These are phyloP conservation scores for Hydrotaea cyrtoneurina DNA, from an alignment of 2,888 invertebrate genomes.

Conservation along the genomic window DNA sequence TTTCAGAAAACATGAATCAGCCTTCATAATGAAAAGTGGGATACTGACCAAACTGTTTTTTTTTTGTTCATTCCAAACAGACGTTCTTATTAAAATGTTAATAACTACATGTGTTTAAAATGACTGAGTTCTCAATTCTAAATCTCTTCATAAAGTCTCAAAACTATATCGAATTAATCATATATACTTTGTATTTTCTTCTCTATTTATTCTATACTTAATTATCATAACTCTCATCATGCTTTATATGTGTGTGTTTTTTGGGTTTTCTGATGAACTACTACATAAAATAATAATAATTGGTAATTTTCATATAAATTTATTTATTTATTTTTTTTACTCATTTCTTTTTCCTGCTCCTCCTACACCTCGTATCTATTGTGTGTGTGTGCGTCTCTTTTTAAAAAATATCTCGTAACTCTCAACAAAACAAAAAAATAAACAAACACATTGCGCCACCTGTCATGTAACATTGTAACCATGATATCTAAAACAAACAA, in stretches of 20 bases:
- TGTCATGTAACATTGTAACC: conserved; percentile 37
- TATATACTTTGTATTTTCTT: conserved; percentile 10
- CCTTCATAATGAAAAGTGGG: too few relatives aligned
- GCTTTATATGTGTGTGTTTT: conserved; percentile 21
- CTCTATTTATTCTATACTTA: neutral
- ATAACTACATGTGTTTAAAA: neutral
- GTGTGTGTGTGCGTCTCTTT: conserved; percentile 43
- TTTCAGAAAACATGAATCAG: too few relatives aligned
- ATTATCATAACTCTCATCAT: conserved; percentile 5
- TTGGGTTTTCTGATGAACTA: conserved; percentile 13
- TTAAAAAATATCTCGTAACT: conserved; percentile 46
- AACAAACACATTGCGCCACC: conserved; percentile 1
- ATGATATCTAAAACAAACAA: conserved; percentile 26
- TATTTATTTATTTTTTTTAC: too few relatives aligned
- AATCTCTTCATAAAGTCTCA: neutral
- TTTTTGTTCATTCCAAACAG: too few relatives aligned
- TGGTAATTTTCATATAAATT: conserved; percentile 60
- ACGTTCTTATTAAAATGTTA: too few relatives aligned
- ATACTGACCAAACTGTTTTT: too few relatives aligned
- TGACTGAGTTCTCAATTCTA: conserved; percentile 16
- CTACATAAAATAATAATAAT: conserved; percentile 33
- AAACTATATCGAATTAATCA: conserved; percentile 23
- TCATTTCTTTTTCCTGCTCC: conserved; percentile 22
- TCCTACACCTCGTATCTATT: neutral
- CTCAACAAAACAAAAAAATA: conserved; percentile 38